Evolutionary conservation across 2,113 vertebrate species (phyloP).

Genomic region (Psilopogon haemacephalus): DNA sequence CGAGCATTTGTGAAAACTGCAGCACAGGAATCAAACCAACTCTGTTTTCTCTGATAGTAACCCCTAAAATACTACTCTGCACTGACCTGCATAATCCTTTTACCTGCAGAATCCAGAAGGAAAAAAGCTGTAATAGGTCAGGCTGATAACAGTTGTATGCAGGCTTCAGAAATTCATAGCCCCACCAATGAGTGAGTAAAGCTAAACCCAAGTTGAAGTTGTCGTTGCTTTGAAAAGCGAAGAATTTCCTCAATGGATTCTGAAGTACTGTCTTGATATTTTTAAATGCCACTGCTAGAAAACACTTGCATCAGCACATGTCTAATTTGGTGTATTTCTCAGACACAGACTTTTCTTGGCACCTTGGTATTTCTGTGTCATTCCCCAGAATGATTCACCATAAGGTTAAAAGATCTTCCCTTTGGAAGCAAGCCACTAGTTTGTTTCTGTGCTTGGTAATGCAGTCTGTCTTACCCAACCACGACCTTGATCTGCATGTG

Average conservation of each 20-base stretch:
- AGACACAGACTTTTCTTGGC: not conserved
- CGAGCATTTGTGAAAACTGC: conserved; percentile 14
- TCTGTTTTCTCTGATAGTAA: not conserved
- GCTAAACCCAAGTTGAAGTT: not conserved
- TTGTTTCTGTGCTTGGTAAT: not conserved
- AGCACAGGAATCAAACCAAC: not conserved
- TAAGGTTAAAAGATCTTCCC: not conserved
- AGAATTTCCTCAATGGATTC: not conserved
- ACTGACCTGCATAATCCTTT: not conserved
- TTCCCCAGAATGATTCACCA: not conserved
- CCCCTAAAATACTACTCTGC: not conserved
- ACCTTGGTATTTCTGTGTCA: not conserved
- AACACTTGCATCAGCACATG: not conserved
- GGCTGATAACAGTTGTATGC: not conserved
- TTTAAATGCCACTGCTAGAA: not conserved
- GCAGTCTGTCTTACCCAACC: not conserved
- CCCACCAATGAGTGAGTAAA: not conserved
- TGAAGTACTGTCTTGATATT: not conserved
- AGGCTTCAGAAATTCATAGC: not conserved
- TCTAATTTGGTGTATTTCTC: not conserved
- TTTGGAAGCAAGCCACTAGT: not conserved
- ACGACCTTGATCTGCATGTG: conserved; percentile 19
- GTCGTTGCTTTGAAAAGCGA: not conserved
- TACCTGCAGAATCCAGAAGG: not conserved
- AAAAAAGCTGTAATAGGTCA: not conserved